Evolutionary conservation across 2,113 vertebrate genomes (phyloP).

Genomic region (Syngnathus typhle): DNA sequence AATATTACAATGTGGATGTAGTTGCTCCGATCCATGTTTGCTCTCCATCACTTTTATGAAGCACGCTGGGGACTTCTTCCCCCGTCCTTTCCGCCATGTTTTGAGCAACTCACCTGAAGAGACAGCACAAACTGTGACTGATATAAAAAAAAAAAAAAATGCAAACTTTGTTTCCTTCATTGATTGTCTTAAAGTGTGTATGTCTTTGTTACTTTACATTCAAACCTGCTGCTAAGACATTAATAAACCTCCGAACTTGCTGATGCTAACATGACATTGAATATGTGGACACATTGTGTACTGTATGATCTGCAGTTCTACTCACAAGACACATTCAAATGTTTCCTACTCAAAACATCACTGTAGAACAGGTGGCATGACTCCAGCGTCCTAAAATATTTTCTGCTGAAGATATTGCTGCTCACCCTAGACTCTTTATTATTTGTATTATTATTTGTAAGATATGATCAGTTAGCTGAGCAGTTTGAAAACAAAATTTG

Average conservation of each 20-base stretch:
- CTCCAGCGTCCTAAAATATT: too few species aligned
- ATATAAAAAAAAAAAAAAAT: constrained; percentile 52
- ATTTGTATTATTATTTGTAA: too few species aligned
- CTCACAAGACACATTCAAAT: neutral
- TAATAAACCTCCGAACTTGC: constrained; percentile 67
- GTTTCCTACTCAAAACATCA: neutral
- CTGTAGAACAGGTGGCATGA: neutral
- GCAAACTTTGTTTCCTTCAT: constrained; percentile 58
- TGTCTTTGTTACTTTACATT: constrained; percentile 65
- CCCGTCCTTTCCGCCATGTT: constrained; percentile 32
- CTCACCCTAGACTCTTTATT: too few species aligned
- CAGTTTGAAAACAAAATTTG: too few species aligned
- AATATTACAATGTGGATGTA: constrained; percentile 56
- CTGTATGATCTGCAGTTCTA: constrained; percentile 3
- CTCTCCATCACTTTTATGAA: constrained; percentile 50
- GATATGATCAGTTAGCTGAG: too few species aligned
- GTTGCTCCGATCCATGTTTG: constrained; percentile 41
- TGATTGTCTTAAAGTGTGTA: constrained; percentile 61
- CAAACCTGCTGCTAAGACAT: constrained; percentile 70
- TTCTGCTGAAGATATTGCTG: too few species aligned
- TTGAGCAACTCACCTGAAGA: constrained; percentile 33
- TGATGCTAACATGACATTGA: constrained; percentile 59
- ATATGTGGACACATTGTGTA: constrained; percentile 36
- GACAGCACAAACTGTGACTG: constrained; percentile 51
- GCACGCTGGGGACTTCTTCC: constrained; percentile 21